Evolutionary conservation across 2,113 vertebrate genomes (phyloP), one percentile per base, ranked within the genome.

Genomic region (Microtus pennsylvanicus): DNA sequence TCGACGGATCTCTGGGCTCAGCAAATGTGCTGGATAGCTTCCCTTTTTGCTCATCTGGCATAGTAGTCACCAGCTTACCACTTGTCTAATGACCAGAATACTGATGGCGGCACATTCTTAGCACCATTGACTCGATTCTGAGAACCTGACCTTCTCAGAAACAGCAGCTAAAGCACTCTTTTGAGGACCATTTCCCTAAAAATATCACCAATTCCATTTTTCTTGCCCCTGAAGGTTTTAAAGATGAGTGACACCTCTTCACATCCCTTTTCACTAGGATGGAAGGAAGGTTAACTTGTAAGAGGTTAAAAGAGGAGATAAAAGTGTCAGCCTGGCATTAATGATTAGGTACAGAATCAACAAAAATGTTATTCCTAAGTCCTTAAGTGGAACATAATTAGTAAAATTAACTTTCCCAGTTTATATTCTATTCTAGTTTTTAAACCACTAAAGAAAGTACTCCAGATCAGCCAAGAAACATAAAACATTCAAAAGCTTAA

Each of bases 401-500:
- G 81, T 45, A 55, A 14, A 90, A 45, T 85, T 91, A 91, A 94
- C 70, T 94, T 50, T 94, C 65, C 35, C 5, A 17, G 22, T 47
- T 72, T 50, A 74, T 78, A 89, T 52, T 89, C 83, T 78, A 89
- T 61, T 89, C 83, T 77, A 19, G 87, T 94, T 85, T 90, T 97
- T 92, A 61, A 81, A 86, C 35, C 35, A 58, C 38, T 75, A 85
- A 90, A 95, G 63, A 21, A 77, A 82, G 6, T 65, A 72, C 63
- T 97, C 63, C 69, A 69, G 63, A 89, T 0, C 42, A 81, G 16
- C 21, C 30, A 47, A 87, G 63, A 70, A 63, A 0, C 0, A 89
- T 72, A 21, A 24, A 70, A 58, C 38, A 47, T 93, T 72, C 69
- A 72, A 75, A 95, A 42, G 8, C 28, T 67, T 65, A 45, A 55